These are phyloP conservation scores for Chironex yamaguchii DNA, from an alignment of 30 jellyfish, hydroid and myxozoan genomes.

Conservation along the genomic window DNA sequence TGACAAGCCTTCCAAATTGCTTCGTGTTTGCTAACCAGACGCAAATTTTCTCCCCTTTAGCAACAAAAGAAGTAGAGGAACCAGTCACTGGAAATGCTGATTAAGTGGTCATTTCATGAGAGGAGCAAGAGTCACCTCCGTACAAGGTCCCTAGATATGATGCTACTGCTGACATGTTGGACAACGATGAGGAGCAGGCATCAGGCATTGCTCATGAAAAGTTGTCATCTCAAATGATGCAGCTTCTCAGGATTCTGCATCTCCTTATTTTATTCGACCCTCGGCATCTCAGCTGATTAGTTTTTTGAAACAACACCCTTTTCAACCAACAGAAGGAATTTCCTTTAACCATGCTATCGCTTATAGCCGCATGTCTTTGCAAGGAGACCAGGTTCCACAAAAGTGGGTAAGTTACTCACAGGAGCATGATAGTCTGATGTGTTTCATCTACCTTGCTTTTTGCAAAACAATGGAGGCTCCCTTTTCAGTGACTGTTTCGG, in stretches of 20 bases:
- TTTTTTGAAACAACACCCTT: slow-evolving; percentile 24
- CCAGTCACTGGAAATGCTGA: too few species aligned
- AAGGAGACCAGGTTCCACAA: slow-evolving; percentile 28
- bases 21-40: too few species aligned
- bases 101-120: slow-evolving; percentile 20
- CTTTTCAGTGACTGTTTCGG: slow-evolving; percentile 12
- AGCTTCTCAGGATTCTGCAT: too few species aligned
- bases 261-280: too few species aligned
- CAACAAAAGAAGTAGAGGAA: slow-evolving; percentile 7
- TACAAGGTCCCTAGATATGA: slow-evolving; percentile 16
- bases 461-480: slow-evolving; percentile 31
- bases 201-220: slow-evolving; percentile 4
- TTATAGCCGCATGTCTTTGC: slow-evolving; percentile 23
- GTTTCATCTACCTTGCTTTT: too few species aligned
- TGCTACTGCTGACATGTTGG: slow-evolving; percentile 23
- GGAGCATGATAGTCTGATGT: slow-evolving; percentile 27
- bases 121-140: slow-evolving; percentile 31
- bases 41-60: too few species aligned
- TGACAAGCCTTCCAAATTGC: too few species aligned
- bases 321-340: slow-evolving; percentile 31
- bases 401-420: slow-evolving; percentile 58
- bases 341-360: slow-evolving; percentile 45
- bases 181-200: slow-evolving; percentile 5
- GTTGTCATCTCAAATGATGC: too few species aligned
- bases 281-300: slow-evolving; percentile 3